Conservation (phyloP, 2,113 vertebrate genomes). For the Puntigrus tetrazona region DNA sequence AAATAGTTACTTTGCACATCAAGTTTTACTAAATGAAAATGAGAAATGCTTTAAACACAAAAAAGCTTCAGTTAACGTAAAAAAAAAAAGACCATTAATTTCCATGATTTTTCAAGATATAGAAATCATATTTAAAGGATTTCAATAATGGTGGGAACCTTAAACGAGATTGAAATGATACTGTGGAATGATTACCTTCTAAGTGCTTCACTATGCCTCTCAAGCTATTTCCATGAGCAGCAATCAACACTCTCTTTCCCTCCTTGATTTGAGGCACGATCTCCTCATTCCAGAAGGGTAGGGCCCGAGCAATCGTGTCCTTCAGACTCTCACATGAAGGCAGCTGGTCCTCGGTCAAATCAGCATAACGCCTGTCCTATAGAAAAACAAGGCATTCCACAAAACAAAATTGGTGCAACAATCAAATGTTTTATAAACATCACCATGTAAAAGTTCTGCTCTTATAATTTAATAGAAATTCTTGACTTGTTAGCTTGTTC, state of each 20-base stretch:
- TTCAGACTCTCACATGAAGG: conserved; percentile 86
- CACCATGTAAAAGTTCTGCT: background rate
- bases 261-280: conserved; percentile 87
- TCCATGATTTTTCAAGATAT: background rate
- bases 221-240: conserved; percentile 87
- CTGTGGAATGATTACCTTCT: conserved; percentile 71
- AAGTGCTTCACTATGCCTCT: conserved; percentile 87
- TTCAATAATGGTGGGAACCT: background rate
- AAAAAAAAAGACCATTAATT: background rate
- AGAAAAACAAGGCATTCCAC: background rate
- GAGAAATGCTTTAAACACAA: background rate
- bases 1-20: background rate
- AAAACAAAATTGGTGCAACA: background rate
- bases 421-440: background rate
- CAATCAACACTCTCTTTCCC: conserved; percentile 86
- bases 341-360: conserved; percentile 84
- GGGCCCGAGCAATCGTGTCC: conserved; percentile 85
- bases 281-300: conserved; percentile 89
- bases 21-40: background rate
- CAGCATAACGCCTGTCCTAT: conserved; percentile 85
- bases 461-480: background rate
- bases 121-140: background rate
- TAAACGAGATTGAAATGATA: background rate
- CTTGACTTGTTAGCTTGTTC: background rate
- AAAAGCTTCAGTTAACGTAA: background rate